Base-by-base conservation (phyloP, 2,888 invertebrate genomes). In the Pterostichus madidus region DNA sequence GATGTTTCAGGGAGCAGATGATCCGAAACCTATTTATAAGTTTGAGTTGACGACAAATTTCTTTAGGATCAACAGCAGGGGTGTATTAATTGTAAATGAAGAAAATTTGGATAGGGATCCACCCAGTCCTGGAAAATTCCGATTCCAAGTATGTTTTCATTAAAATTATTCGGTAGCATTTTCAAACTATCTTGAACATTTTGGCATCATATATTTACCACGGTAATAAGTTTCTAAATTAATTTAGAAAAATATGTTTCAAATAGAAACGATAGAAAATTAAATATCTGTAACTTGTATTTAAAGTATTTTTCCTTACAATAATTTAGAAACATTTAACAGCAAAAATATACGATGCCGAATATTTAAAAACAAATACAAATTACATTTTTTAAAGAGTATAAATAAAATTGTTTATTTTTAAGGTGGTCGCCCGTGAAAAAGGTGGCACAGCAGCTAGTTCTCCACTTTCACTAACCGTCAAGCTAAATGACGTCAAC, bases 21-120 rank as follows among this genome's bases (percentile, higher is more conserved):
- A 97, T 91, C 93, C 94, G 3, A 93, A 95, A 86, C 96, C 96
- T 0, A 91, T 91, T 2, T 97, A 97, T 89, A 93, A 94, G 1
- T 97, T 94, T 88, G 97, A 97, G 88, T 87, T 97, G 86, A 97
- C 97, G 0, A 96, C 96, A 0, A 94, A 93, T 76, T 96, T 94
- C 87, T 98, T 98, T 89, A 92, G 93, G 84, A 95, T 97, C 82
- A 94, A 96, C 86, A 91, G 92, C 84, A 92, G 94, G 75, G 95
- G 96, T 0, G 91, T 93, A 83, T 90, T 98, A 53, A 91, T 96
- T 11, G 97, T 97, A 0, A 95, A 95, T 87, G 95, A 96, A 87
- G 95, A 96, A 86, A 94, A 94, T 87, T 91, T 98, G 59, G 97
- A 97, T 88, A 92, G 97, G 44, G 97, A 97, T 90, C 95, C 96